phyloP scores from a whole-genome alignment of 2,888 invertebrate genomes.

The Ichneumon xanthorius region DNA sequence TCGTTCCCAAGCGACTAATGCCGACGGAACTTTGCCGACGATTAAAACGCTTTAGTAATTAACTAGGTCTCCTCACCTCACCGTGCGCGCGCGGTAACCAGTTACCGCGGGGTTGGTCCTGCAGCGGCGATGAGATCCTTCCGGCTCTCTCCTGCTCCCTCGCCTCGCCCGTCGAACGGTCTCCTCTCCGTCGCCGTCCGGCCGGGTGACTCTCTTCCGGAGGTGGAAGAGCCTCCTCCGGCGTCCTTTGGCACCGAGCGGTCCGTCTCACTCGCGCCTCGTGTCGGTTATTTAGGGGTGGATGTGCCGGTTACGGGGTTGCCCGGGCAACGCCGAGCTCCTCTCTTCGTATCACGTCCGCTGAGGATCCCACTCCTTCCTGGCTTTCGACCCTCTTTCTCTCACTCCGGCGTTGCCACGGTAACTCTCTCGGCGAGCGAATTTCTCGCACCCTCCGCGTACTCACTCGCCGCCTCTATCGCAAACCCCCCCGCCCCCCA shows the following conservation, averaged over 20 bases:
- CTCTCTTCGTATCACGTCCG: constrained; percentile 43
- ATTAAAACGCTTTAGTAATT: constrained; percentile 85
- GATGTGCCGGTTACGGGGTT: constrained; percentile 75
- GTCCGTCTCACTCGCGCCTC: constrained; percentile 57
- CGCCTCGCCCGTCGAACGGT: constrained; percentile 2
- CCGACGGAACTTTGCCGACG: constrained; percentile 84
- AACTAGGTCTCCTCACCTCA: constrained; percentile 84
- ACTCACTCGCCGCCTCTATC: constrained; percentile 11
- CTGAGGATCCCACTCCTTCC: constrained; percentile 72
- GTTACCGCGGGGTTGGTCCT: constrained; percentile 76
- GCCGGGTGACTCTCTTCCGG: constrained; percentile 44
- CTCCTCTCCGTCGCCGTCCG: constrained; percentile 23
- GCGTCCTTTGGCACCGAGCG: constrained; percentile 33
- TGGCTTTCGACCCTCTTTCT: neutral
- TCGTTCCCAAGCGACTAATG: constrained; percentile 74
- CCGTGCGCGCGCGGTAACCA: constrained; percentile 74
- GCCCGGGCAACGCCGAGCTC: constrained; percentile 81
- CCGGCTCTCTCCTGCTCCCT: constrained; percentile 19
- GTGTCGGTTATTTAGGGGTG: constrained; percentile 73
- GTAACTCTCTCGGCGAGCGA: constrained; percentile 62
- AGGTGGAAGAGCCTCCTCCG: constrained; percentile 47
- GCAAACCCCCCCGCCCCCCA: too few relatives aligned
- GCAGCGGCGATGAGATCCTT: constrained; percentile 26
- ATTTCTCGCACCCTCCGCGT: constrained; percentile 20
- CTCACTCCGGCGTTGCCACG: constrained; percentile 68